Conservation (phyloP, 2,888 invertebrate genomes). For the Patella ulyssiponensis region DNA sequence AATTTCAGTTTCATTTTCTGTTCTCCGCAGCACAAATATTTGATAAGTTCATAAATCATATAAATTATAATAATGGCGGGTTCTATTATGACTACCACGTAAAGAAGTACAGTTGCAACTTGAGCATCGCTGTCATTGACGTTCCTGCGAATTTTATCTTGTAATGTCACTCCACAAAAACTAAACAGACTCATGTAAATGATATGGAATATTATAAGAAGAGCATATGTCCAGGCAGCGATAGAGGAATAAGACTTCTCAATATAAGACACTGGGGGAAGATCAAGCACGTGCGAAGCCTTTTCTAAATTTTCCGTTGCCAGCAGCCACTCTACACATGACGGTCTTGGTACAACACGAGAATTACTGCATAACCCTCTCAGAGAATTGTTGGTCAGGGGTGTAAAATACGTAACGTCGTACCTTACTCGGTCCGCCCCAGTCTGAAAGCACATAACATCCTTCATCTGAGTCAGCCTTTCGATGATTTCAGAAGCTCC, state of each 20-base stretch:
- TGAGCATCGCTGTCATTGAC: slow-evolving; percentile 32
- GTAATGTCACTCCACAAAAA: slow-evolving; percentile 46
- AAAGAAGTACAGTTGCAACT: slow-evolving; percentile 42
- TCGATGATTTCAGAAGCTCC: slow-evolving; percentile 56
- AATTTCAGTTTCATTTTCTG: slow-evolving; percentile 21
- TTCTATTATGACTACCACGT: slow-evolving; percentile 53
- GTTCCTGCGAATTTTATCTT: slow-evolving; percentile 41
- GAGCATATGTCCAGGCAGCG: slow-evolving; percentile 60
- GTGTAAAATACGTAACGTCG: slow-evolving; percentile 64
- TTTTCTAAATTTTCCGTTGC: slow-evolving; percentile 46
- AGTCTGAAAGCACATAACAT: slow-evolving; percentile 53
- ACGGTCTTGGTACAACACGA: slow-evolving; percentile 38
- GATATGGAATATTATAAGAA: slow-evolving; percentile 63
- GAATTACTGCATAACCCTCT: slow-evolving; percentile 19
- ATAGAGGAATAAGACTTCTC: slow-evolving; percentile 58
- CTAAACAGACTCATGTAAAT: slow-evolving; percentile 65
- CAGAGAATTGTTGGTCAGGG: slow-evolving; percentile 46
- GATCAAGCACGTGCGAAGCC: slow-evolving; percentile 61
- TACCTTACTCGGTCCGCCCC: slow-evolving; percentile 35
- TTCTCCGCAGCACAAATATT: slow-evolving; percentile 34
- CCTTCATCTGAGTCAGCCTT: slow-evolving; percentile 54
- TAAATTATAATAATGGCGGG: slow-evolving; percentile 53
- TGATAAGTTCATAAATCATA: slow-evolving; percentile 30
- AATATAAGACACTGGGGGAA: slow-evolving; percentile 61
- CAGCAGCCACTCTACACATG: slow-evolving; percentile 64